Evolutionary conservation across 2,113 vertebrate genomes (phyloP), one percentile per base, ranked within the genome.

Genomic region (Engystomops pustulosus): DNA sequence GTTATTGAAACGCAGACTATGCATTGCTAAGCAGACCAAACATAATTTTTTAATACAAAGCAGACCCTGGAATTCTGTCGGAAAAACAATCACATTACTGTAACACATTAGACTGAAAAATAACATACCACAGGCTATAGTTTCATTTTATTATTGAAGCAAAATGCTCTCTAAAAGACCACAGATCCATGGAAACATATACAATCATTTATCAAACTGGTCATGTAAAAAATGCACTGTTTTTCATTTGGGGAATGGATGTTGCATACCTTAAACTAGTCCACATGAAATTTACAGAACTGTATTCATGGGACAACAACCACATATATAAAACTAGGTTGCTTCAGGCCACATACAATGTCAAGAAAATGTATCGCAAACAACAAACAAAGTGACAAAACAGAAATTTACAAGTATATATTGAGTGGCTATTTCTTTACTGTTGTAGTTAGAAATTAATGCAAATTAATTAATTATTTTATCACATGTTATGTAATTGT

Each of bases 131-230:
- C 34, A 82, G 30, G 41, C 27, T 67, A 80, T 71, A 47, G 38
- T 83, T 23, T 58, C n/a, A 27, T 83, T 76, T 77, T 36, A 67
- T 78, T 84, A 84, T 84, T 84, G 60, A 65, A 68, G 60, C 12
- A 77, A 84, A 77, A 69, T 77, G 68, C 62, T 47, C 30, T 38
- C 3, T 83, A 36, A 67, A 84, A 76, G 55, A 77, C 58, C 71
- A 65, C 25, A 69, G 75, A 47, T 67, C 27, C 55, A 69, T 69
- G 72, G 44, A 77, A 84, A 68, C 47, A 69, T 78, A 53, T 34
- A 84, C 72, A 78, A 7, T 25, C 25, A 38, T 77, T 51, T 69
- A 38, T 68, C 44, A 77, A 65, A 77, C 30, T 51, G 58, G 7
- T 17, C 44, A 53, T 49, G 69, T 83, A 6, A 55, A 76, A 78